Evolutionary conservation across 2,113 vertebrate species (phyloP), one percentile per base, ranked within the genome.

Genomic region (Aspidoscelis tigris): DNA sequence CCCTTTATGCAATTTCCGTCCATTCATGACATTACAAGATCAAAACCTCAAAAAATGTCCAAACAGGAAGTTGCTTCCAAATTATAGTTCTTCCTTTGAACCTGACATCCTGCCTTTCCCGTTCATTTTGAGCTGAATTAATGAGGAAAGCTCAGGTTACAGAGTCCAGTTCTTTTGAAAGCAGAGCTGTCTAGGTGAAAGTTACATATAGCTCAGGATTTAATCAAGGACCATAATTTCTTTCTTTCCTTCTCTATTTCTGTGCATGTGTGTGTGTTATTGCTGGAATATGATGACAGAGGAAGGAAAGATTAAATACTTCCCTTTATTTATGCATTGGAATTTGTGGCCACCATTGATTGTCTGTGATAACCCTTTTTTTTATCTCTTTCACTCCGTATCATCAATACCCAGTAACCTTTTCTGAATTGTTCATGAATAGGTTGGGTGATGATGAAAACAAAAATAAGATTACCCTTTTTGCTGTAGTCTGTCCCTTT

Each of bases 21-120:
- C 73, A 20, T 84, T 90, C 91, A 80, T 50, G 82, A 71, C 70
- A 87, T 76, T 0, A 1, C 3, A 33, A 82, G 50, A 90, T 90
- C 69, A 88, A 91, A 89, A 88, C 89, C 43, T 61, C 64, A 47
- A n/a, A 85, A 66, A 94, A 94, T 92, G 26, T 50, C 82, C 89
- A 91, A 94, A 92, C 94, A 94, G 94, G 94, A 96, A 95, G 92
- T 82, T 83, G 83, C 94, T 94, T 93, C 90, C 5, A 90, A 88
- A 95, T 94, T 93, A 92, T 91, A 95, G 88, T 90, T 92, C 94
- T 86, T 95, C 94, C 94, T 93, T 89, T 96, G 95, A 97, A 96
- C 94, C 96, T 97, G 96, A 96, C 96, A 97, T 97, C 97, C 97
- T 96, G 97, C 96, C 91, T 94, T 95, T 93, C 95, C 93, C 91